Percentiles rank a stretch among this genome's conserved stretches.
Evolutionary conservation across 1,140 invertebrate genomes (phyloP).

Genomic region (Sycobia sp.): DNA sequence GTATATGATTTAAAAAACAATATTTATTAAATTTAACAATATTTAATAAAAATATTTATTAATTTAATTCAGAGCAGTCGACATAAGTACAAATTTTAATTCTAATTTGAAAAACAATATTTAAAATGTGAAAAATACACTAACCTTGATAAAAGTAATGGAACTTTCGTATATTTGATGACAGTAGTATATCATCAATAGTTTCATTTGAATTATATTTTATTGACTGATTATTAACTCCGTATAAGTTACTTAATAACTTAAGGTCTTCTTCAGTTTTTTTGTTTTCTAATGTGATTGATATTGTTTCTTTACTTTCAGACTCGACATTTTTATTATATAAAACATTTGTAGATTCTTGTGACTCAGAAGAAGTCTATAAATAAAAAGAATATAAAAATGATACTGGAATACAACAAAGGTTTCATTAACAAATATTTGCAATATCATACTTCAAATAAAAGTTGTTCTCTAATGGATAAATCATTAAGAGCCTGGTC

Average conservation of each 20-base stretch:
- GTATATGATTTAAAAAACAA: conserved; percentile 10
- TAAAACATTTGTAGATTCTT: no score
- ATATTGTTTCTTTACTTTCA: conserved; percentile 9
- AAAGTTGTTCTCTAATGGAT: conserved; percentile 53
- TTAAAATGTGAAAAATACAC: no score
- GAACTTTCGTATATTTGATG: conserved; percentile 60
- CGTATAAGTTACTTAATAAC: neutral
- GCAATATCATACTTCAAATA: conserved; percentile 32
- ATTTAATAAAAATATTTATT: conserved; percentile 34
- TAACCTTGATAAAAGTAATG: conserved; percentile 90
- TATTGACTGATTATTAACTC: conserved; percentile 11
- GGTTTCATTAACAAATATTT: neutral
- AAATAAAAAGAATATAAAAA: conserved; percentile 4
- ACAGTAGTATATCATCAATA: conserved; percentile 52
- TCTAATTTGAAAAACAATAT: no score
- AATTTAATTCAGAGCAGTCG: no score
- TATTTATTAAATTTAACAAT: no score
- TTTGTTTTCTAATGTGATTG: conserved; percentile 9
- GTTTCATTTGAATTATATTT: conserved; percentile 40
- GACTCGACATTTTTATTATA: conserved; percentile 14
- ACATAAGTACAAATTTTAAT: no score
- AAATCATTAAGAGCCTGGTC: conserved; percentile 77
- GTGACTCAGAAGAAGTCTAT: conserved; percentile 3
- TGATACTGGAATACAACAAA: neutral
- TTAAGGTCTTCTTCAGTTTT: neutral